These are phyloP conservation scores for Hystrix cristata DNA, from an alignment of 2,113 vertebrate genomes.

Conservation along the genomic window DNA sequence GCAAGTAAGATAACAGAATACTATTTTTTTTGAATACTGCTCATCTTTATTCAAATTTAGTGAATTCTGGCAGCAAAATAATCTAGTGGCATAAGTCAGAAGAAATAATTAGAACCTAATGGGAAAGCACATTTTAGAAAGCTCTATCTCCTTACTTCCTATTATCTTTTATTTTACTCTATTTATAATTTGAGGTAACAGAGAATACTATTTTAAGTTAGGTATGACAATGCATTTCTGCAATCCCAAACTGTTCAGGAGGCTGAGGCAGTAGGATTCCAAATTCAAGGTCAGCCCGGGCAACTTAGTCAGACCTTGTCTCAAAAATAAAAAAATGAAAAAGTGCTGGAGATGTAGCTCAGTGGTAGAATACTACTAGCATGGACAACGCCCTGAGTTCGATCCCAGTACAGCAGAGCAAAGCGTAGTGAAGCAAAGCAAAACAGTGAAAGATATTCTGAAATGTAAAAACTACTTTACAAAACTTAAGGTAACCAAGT, in stretches of 20 bases:
- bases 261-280: background rate
- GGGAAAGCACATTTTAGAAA: background rate
- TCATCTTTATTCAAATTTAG: background rate
- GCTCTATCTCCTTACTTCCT: background rate
- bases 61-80: background rate
- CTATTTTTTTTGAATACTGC: background rate
- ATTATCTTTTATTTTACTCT: background rate
- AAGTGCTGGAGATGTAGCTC: background rate
- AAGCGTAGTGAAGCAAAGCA: background rate
- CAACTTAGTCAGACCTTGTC: background rate
- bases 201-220: background rate
- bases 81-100: background rate
- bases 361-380: background rate
- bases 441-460: background rate
- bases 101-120: background rate
- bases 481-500: background rate
- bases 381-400: background rate
- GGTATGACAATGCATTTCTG: background rate
- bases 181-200: background rate
- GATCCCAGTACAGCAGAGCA: background rate
- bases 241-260: background rate
- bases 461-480: conserved; percentile 4
- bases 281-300: background rate
- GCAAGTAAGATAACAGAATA: background rate
- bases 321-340: background rate